Base-by-base conservation (phyloP, 2,797 vertebrate genomes). In the Melanotaenia parkinsoni region DNA sequence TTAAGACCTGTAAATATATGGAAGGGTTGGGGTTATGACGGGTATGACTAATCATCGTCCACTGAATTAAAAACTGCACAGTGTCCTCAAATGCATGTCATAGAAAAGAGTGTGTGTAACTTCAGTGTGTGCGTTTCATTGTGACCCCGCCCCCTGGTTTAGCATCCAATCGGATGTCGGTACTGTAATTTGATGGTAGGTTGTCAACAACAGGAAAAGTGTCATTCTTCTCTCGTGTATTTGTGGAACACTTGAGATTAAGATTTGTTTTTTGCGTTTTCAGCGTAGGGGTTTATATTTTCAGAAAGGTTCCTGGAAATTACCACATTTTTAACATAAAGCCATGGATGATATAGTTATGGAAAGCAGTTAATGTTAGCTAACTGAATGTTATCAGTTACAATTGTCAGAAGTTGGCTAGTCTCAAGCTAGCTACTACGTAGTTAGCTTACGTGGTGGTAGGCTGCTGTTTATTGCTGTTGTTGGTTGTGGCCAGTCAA, bases 141-240 rank as follows among this genome's bases (percentile, higher is more conserved):
- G 0, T 65, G 18, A 18, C 77, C 53, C 82, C 88, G 70, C 89
- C 91, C 72, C 14, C 12, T 1, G 0, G 0, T 0, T 0, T 5
- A 7, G 9, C 24, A 60, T 18, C 93, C 91, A 92, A 94, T 92
- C 67, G 68, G 59, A 71, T 60, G 16, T 0, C 5, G 80, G 71
- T 1, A 37, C 30, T 72, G 11, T 70, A 37, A 77, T 70, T 45
- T 43, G 71, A 85, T 11, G 70, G 72, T 85, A 63, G 66, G 76
- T 69, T 89, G 85, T 89, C 90, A 93, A 92, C 86, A 91, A 88
- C 86, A 80, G 73, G 53, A 50, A 77, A 79, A 86, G 84, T 88
- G 77, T 74, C 75, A 72, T 73, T 60, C 64, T 73, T 60, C 64
- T 59, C 40, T 18, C 7, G 12, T 22, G 16, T 9, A 30, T 86